phyloP scores from a whole-genome alignment of 2,888 invertebrate genomes.

The Notodonta dromedarius region DNA sequence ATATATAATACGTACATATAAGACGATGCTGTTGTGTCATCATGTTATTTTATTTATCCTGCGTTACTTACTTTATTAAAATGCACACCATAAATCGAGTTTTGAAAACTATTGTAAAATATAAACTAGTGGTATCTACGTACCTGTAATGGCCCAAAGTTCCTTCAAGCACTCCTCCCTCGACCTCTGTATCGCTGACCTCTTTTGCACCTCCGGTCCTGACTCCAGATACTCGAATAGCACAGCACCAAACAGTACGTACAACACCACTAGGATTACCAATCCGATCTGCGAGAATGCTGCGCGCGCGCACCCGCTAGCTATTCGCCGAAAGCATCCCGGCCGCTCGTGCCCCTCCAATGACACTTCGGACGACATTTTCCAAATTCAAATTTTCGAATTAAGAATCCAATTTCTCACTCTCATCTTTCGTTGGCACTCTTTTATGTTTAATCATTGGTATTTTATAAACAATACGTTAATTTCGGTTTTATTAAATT shows the following conservation, averaged over 20 bases:
- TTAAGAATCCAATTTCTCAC: conserved; percentile 30
- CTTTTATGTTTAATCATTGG: conserved; percentile 17
- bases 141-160: conserved; percentile 92
- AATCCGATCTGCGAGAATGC: conserved; percentile 88
- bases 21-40: too few relatives aligned
- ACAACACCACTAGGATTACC: conserved; percentile 88
- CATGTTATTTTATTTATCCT: too few relatives aligned
- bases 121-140: conserved; percentile 39
- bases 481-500: neutral
- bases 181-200: conserved; percentile 85
- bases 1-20: too few relatives aligned
- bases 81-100: too few relatives aligned
- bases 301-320: conserved; percentile 77
- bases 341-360: conserved; percentile 72
- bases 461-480: neutral
- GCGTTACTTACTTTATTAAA: too few relatives aligned
- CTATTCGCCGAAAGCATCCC: conserved; percentile 59
- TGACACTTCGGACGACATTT: conserved; percentile 79
- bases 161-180: conserved; percentile 88
- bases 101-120: too few relatives aligned
- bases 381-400: conserved; percentile 31
- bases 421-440: conserved; percentile 37
- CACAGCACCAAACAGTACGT: conserved; percentile 89
- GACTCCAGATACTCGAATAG: conserved; percentile 91
- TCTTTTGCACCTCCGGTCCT: conserved; percentile 86